Conservation (phyloP, 1,140 invertebrate species). For the Callitettix versicolor region DNA sequence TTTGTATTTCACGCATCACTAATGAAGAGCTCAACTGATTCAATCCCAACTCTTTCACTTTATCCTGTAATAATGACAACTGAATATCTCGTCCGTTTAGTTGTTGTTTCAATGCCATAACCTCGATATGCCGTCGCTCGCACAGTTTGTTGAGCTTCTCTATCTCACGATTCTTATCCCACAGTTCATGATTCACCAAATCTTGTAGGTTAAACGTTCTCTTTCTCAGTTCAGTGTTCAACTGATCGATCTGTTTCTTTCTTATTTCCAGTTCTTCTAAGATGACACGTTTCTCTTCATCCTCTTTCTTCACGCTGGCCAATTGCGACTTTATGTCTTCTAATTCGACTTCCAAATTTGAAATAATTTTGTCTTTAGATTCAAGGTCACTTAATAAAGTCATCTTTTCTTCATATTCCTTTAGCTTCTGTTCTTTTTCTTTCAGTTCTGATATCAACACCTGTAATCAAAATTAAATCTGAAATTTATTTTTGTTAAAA, state of each 20-base stretch:
- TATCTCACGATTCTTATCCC: conserved; percentile 59
- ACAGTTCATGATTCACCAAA: conserved; percentile 54
- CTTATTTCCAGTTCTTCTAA: conserved; percentile 35
- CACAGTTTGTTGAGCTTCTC: conserved; percentile 41
- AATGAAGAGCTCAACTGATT: conserved; percentile 20
- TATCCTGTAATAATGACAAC: conserved; percentile 29
- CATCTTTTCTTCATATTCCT: too few relatives aligned
- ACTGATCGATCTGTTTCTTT: conserved; percentile 39
- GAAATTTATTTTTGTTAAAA: too few relatives aligned
- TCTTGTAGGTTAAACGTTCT: conserved; percentile 48
- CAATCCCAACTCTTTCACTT: conserved; percentile 28
- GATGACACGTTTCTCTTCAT: neutral
- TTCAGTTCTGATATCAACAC: too few relatives aligned
- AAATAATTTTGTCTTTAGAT: too few relatives aligned
- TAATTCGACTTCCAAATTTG: neutral
- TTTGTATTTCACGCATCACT: conserved; percentile 2
- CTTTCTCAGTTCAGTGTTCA: conserved; percentile 46
- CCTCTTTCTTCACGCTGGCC: neutral
- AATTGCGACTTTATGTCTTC: neutral
- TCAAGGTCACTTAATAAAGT: too few relatives aligned
- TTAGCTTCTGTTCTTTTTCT: too few relatives aligned
- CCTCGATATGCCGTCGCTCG: conserved; percentile 30
- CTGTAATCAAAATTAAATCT: too few relatives aligned
- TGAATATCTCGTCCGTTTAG: conserved; percentile 30
- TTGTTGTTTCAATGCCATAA: conserved; percentile 28